Conservation (phyloP, 2,888 invertebrate genomes). For the Hydriomena furcata region DNA sequence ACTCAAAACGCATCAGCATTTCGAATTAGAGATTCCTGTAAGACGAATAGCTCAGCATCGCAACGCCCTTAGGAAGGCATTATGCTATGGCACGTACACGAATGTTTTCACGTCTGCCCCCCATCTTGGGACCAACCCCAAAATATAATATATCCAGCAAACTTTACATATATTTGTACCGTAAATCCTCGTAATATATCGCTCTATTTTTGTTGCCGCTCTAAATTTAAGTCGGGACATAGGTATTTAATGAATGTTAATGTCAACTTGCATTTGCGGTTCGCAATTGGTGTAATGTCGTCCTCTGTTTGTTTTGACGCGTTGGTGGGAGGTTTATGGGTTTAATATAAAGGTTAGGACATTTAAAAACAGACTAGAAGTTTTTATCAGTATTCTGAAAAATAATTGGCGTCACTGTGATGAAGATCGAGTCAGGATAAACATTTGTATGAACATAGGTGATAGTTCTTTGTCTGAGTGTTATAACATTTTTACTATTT, state of each 20-base stretch:
- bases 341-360: conserved; percentile 32
- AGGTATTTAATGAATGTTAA: conserved; percentile 80
- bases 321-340: conserved; percentile 38
- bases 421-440: too few species aligned
- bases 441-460: too few species aligned
- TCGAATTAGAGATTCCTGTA: conserved; percentile 82
- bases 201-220: conserved; percentile 81
- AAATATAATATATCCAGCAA: conserved; percentile 82
- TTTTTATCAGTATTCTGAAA: too few species aligned
- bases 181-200: conserved; percentile 82
- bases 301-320: conserved; percentile 42
- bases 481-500: too few species aligned
- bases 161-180: conserved; percentile 84
- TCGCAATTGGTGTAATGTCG: conserved; percentile 64
- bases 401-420: too few species aligned
- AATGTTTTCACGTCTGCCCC: conserved; percentile 80
- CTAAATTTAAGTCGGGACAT: conserved; percentile 72
- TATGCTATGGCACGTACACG: conserved; percentile 80
- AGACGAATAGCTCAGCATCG: conserved; percentile 80
- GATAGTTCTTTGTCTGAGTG: too few species aligned
- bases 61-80: conserved; percentile 74
- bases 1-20: conserved; percentile 76
- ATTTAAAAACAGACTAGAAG: neutral
- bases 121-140: conserved; percentile 77
- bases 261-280: conserved; percentile 66